Base-by-base conservation (phyloP, 2,888 invertebrate species). In the Athetis lepigone region DNA sequence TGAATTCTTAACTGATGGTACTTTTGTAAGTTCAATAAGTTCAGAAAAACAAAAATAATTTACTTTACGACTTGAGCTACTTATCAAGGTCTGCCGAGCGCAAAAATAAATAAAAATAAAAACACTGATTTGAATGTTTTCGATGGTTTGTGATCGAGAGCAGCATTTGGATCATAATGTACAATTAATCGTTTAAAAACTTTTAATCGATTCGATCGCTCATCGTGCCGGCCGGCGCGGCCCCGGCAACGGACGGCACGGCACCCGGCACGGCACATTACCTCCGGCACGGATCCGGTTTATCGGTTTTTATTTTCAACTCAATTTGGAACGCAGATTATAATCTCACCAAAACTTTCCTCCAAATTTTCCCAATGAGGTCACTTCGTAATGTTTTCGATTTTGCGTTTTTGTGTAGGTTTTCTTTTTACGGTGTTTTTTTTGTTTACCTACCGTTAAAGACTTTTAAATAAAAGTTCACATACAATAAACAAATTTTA, bases 131-230 rank as follows among this genome's bases (percentile, higher is more conserved):
- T 8, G 29, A 45, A 37, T 63, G 16, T 21, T 58, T 66, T 40
- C 36, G 33, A 66, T 66, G 33, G 39, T 71, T 71, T 64, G 39
- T 64, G 65, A 71, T 64, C 36, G 46, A 65, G 27, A 29, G 21
- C 18, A 18, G 19, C 33, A 13, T 3, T 29, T 7, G 23, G 19
- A 40, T 72, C 39, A 52, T 27, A 40, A 33, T 40, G 19, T 36
- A 42, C 52, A 67, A 47, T 54, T 62, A 61, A 68, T 74, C 57
- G 69, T 36, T 67, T 45, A 55, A 72, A 72, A 83, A 84, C 47
- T 82, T 81, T 75, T 78, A 79, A 82, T 83, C 70, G 75, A 73
- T 72, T 78, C 72, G 52, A 61, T 72, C 61, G 62, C 47, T 63
- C 46, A 70, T 70, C 63, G 58, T n/a, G 23, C 40, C 39, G 40